phyloP scores from a whole-genome alignment of 1,140 invertebrate genomes.

The Leptonema lineaticorne region DNA sequence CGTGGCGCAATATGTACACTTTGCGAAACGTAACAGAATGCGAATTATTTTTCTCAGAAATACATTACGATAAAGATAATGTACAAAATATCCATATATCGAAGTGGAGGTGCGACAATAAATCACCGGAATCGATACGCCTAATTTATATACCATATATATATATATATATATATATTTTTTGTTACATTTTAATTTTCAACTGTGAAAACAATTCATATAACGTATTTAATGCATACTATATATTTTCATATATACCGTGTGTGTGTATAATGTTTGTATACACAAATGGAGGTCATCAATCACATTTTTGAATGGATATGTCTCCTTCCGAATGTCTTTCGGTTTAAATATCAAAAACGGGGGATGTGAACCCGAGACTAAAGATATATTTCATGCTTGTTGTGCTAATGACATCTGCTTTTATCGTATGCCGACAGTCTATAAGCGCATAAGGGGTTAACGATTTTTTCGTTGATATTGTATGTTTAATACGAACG shows the following conservation, averaged over 20 bases:
- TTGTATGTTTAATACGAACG: no score
- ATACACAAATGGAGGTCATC: conserved; percentile 24
- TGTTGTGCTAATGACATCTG: conserved; percentile 20
- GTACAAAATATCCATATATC: background rate
- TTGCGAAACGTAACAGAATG: background rate
- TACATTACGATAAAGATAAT: no score
- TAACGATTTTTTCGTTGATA: conserved; percentile 5
- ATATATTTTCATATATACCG: background rate
- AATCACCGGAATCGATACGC: background rate
- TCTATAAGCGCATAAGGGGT: background rate
- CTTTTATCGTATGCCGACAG: background rate
- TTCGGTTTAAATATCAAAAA: conserved; percentile 35
- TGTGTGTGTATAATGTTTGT: conserved; percentile 4
- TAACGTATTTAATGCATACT: no score
- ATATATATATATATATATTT: background rate
- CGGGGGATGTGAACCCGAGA: background rate
- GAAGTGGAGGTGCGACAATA: background rate
- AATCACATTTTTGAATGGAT: conserved; percentile 42
- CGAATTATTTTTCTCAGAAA: background rate
- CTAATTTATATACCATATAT: background rate
- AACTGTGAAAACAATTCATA: no score
- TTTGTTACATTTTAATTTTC: no score
- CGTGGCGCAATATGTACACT: background rate
- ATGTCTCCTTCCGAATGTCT: conserved; percentile 21
- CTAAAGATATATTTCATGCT: conserved; percentile 21